These are phyloP conservation scores for Drosophila repleta DNA, from an alignment of 1,140 invertebrate genomes.

Conservation along the genomic window DNA sequence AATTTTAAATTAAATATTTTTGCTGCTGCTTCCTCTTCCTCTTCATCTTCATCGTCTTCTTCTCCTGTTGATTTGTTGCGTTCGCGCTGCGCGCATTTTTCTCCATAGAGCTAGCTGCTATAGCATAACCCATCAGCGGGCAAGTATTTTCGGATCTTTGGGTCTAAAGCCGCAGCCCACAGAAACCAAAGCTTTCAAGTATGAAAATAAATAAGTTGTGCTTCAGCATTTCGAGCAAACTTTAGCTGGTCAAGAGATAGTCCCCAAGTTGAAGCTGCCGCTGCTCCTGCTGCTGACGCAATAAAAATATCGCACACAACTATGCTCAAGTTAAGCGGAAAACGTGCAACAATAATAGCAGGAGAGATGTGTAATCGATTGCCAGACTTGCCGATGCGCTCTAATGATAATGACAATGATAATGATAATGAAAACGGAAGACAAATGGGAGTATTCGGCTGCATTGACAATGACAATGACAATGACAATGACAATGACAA, in stretches of 20 bases:
- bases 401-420: not conserved
- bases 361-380: not conserved
- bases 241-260: constrained; percentile 64
- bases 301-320: constrained; percentile 30
- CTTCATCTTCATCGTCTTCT: not conserved
- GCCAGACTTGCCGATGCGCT: not conserved
- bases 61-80: constrained; percentile 36
- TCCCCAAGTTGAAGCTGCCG: constrained; percentile 18
- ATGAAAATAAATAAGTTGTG: constrained; percentile 71
- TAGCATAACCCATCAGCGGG: not conserved
- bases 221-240: constrained; percentile 34
- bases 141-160: not conserved
- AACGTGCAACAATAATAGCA: constrained; percentile 21
- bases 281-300: constrained; percentile 14
- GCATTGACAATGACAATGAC: too few species aligned
- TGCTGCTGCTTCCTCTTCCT: not conserved
- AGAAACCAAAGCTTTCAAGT: constrained; percentile 58
- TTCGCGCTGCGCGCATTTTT: constrained; percentile 22
- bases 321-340: constrained; percentile 28
- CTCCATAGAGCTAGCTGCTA: not conserved
- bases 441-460: too few species aligned
- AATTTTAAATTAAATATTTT: constrained; percentile 48
- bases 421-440: too few species aligned
- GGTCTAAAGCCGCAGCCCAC: constrained; percentile 19
- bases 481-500: too few species aligned